phyloP scores from a whole-genome alignment of 2,113 vertebrate species.

The Polypterus bichir region DNA sequence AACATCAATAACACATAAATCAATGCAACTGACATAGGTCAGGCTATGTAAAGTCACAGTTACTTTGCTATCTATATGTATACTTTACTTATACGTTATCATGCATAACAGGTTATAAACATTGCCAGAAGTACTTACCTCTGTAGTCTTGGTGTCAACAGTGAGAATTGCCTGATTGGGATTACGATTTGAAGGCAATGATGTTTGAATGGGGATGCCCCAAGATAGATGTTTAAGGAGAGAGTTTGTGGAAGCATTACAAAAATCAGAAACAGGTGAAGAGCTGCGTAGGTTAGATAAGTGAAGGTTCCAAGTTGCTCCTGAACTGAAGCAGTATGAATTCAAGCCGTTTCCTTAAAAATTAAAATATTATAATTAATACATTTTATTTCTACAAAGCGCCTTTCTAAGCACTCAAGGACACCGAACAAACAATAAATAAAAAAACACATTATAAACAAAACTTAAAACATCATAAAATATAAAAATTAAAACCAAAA shows the following conservation, averaged over 20 bases:
- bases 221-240: constrained; percentile 35
- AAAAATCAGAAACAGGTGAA: constrained; percentile 20
- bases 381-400: neutral
- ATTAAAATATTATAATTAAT: neutral
- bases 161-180: constrained; percentile 69
- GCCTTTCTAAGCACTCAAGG: neutral
- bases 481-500: neutral
- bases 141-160: constrained; percentile 48
- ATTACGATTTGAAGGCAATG: constrained; percentile 33
- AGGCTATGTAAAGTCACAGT: neutral
- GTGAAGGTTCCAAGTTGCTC: constrained; percentile 42
- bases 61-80: neutral
- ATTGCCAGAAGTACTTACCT: constrained; percentile 40
- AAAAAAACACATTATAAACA: neutral
- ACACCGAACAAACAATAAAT: neutral
- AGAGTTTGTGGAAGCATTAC: constrained; percentile 43
- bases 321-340: constrained; percentile 45
- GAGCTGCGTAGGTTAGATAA: constrained; percentile 22
- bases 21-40: neutral
- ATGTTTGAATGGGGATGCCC: constrained; percentile 29
- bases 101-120: neutral
- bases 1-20: neutral
- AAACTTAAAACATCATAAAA: neutral
- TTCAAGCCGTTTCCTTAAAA: constrained; percentile 50
- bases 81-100: neutral